Evolutionary conservation across 2,888 invertebrate species (phyloP), one percentile per base, ranked within the genome.

Genomic region (Nomada fabriciana): DNA sequence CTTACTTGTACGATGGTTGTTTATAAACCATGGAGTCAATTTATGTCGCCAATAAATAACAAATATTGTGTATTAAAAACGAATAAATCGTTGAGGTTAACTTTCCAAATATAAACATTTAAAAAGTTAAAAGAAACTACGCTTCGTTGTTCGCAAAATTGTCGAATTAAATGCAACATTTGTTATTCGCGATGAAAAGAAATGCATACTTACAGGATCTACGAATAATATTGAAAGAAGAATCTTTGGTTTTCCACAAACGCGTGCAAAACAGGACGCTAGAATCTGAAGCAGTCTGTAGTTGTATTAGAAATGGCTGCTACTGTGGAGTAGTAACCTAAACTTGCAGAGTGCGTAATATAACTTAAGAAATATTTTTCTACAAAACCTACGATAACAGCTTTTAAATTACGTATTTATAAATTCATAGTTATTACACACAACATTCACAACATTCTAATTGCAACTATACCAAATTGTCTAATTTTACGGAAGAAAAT

Each of bases 291-390:
- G 69, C 36, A 18, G 9, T 59, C 15, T 59, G 11, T 47, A 64
- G 20, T 47, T 53, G 36, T 10, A 1, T 55, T 23, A 18, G 25
- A 29, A 67, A 67, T 75, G 52, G 61, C 53, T 71, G 52, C 76
- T 69, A 63, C 36, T 76, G 57, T 61, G 42, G n/a, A 9, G 63
- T 57, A 72, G 47, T 82, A 80, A 80, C 55, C 52, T 52, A 68
- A 67, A 55, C 13, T 42, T 64, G 50, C 55, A 63, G 43, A 72
- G 20, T 18, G 42, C 36, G 65, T 60, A 42, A 60, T 2, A 13
- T 13, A 9, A 65, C 11, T 53, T 64, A 0, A 13, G 15, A 52
- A 36, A 15, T 29, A 67, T 60, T 50, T 18, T 67, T 52, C 3
- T n/a, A 18, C 2, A 50, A 15, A 67, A 63, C 2, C 55, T 18